A percentile compares a stretch with the other conserved stretches of the same genome.
Conservation (phyloP, 2,797 vertebrate species). For the Acanthornis magna region DNA sequence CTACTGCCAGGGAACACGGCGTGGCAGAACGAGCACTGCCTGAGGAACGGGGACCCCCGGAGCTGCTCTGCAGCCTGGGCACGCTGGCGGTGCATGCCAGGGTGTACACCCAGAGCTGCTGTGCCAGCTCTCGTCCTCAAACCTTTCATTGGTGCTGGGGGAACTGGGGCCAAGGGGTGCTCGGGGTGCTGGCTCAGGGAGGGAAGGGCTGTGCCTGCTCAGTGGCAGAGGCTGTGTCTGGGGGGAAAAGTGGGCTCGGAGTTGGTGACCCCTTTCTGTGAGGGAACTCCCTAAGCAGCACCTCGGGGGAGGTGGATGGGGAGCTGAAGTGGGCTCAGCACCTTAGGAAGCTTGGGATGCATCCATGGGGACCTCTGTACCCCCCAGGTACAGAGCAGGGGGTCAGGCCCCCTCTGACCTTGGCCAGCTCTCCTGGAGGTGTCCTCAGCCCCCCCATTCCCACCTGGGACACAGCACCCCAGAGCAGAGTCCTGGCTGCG, state of each 20-base stretch:
- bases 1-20: not conserved
- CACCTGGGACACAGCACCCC: rapidly evolving
- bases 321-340: not conserved
- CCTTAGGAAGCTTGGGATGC: not conserved
- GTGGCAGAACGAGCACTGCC: conserved; percentile 36
- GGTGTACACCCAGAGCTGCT: conserved; percentile 2
- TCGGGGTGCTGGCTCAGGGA: rapidly evolving
- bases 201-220: rapidly evolving
- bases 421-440: too few species aligned
- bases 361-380: not conserved
- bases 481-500: rapidly evolving
- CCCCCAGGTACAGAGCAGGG: too few species aligned
- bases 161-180: not conserved
- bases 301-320: not conserved
- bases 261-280: rapidly evolving
- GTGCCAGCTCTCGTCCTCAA: too few species aligned
- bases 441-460: too few species aligned
- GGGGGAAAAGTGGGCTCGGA: not conserved
- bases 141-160: too few species aligned
- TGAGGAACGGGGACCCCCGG: conserved; percentile 63
- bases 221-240: not conserved
- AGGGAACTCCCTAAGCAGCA: not conserved
- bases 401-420: not conserved
- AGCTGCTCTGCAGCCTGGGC: conserved; percentile 64
- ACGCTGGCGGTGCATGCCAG: conserved; percentile 76